These are phyloP conservation scores for Gnathonemus echidnorhynchus DNA, from an alignment of 2,113 vertebrate species.

Conservation along the genomic window DNA sequence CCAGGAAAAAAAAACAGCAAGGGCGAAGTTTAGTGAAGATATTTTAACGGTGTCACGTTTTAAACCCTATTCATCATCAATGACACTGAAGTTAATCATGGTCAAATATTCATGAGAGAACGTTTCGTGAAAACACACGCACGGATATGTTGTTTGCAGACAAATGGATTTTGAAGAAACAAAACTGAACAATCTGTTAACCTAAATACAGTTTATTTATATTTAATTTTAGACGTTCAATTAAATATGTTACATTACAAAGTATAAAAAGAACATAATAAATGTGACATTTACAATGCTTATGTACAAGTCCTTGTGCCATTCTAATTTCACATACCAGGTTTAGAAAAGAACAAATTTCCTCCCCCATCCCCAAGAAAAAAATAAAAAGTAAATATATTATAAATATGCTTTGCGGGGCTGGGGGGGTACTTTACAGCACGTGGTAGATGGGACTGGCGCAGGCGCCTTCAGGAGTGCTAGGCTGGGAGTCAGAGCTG, in stretches of 20 bases:
- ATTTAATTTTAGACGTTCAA: slow-evolving; percentile 30
- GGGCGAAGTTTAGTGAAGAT: neutral
- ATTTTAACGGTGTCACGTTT: neutral
- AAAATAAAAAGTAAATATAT: slow-evolving; percentile 15
- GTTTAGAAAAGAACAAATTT: slow-evolving; percentile 1
- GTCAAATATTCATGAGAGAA: neutral
- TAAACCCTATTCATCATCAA: neutral
- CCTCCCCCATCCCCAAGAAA: neutral
- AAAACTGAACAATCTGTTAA: slow-evolving; percentile 15
- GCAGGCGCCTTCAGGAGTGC: slow-evolving; percentile 66
- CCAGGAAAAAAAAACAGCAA: slow-evolving; percentile 40
- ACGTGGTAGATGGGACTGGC: slow-evolving; percentile 83
- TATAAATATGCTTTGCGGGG: slow-evolving; percentile 14
- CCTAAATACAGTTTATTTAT: slow-evolving; percentile 50
- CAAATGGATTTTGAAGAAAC: slow-evolving; percentile 11
- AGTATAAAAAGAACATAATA: slow-evolving; percentile 51
- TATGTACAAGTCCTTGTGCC: slow-evolving; percentile 53
- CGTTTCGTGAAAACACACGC: neutral
- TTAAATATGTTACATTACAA: slow-evolving; percentile 58
- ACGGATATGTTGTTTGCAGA: neutral
- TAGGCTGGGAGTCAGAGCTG: slow-evolving; percentile 72
- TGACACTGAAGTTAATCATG: neutral
- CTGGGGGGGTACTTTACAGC: slow-evolving; percentile 60
- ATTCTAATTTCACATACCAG: slow-evolving; percentile 52
- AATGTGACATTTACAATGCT: slow-evolving; percentile 53